Evolutionary conservation across 2,113 vertebrate genomes (phyloP).

Genomic region (Takifugu flavidus): DNA sequence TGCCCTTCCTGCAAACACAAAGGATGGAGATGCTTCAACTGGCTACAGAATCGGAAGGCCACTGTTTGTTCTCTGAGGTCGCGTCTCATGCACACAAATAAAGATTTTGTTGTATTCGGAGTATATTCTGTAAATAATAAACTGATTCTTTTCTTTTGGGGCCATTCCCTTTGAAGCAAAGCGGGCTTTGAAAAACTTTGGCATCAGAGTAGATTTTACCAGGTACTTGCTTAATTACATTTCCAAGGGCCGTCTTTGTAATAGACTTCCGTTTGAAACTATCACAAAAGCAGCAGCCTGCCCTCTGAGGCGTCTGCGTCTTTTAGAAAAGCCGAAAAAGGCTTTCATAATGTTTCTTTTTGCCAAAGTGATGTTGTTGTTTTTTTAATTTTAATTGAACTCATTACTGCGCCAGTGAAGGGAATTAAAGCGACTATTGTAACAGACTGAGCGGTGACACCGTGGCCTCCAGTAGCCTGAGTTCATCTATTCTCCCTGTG

Average conservation of each 20-base stretch:
- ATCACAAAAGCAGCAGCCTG: slow-evolving; percentile 52
- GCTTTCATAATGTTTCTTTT: slow-evolving; percentile 47
- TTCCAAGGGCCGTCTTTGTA: slow-evolving; percentile 39
- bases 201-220: slow-evolving; percentile 55
- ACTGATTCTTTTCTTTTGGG: slow-evolving; percentile 52
- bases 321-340: slow-evolving; percentile 27
- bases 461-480: background rate
- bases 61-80: slow-evolving; percentile 57
- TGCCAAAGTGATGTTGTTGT: slow-evolving; percentile 19
- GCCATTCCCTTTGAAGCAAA: slow-evolving; percentile 54
- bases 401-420: slow-evolving; percentile 1
- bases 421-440: background rate
- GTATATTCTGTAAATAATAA: slow-evolving; percentile 52
- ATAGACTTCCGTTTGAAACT: slow-evolving; percentile 40
- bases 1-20: slow-evolving; percentile 18
- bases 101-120: slow-evolving; percentile 41
- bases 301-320: slow-evolving; percentile 37
- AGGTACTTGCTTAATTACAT: slow-evolving; percentile 61
- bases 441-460: slow-evolving; percentile 1
- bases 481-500: too few species aligned
- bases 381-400: slow-evolving; percentile 15
- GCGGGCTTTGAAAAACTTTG: slow-evolving; percentile 56
- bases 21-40: slow-evolving; percentile 8
- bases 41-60: slow-evolving; percentile 27
- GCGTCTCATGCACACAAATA: slow-evolving; percentile 54